Conservation (phyloP, 2,888 invertebrate genomes). For the Mechanitis messenoides region DNA sequence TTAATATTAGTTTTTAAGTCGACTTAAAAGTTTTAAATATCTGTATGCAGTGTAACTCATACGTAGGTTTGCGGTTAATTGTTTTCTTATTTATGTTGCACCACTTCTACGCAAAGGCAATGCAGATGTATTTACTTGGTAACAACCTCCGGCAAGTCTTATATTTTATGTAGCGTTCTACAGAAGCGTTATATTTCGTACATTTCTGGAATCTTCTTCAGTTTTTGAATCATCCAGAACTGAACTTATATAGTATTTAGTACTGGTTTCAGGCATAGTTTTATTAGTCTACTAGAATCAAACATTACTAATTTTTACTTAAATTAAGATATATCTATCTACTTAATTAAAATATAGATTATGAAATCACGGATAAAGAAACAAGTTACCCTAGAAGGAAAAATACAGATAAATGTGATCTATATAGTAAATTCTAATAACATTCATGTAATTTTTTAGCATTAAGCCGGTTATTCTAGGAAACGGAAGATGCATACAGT, state of each 20-base stretch:
- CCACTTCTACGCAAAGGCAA: slow-evolving; percentile 29
- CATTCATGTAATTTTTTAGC: slow-evolving; percentile 59
- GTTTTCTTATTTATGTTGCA: slow-evolving; percentile 32
- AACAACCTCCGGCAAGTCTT: slow-evolving; percentile 16
- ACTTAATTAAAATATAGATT: no score
- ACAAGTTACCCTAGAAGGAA: neutral
- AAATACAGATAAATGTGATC: neutral
- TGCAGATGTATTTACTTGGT: slow-evolving; percentile 26
- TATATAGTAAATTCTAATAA: neutral
- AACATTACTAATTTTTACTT: no score
- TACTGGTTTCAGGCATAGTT: no score
- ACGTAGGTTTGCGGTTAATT: slow-evolving; percentile 31
- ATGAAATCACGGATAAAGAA: neutral
- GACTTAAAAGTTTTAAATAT: slow-evolving; percentile 14
- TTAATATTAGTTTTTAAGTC: neutral
- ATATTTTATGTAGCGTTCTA: slow-evolving; percentile 28
- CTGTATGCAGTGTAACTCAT: slow-evolving; percentile 29
- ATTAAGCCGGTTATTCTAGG: slow-evolving; percentile 90
- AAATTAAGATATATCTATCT: no score
- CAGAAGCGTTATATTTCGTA: slow-evolving; percentile 15
- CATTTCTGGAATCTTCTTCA: neutral
- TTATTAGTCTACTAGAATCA: no score
- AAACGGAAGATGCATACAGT: slow-evolving; percentile 85
- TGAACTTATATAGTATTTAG: no score
- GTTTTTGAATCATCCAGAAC: no score